Evolutionary conservation across 92 coral and sea anemone species (phyloP), one percentile per base, ranked within the genome.

Genomic region (Zoanthus solanderi): DNA sequence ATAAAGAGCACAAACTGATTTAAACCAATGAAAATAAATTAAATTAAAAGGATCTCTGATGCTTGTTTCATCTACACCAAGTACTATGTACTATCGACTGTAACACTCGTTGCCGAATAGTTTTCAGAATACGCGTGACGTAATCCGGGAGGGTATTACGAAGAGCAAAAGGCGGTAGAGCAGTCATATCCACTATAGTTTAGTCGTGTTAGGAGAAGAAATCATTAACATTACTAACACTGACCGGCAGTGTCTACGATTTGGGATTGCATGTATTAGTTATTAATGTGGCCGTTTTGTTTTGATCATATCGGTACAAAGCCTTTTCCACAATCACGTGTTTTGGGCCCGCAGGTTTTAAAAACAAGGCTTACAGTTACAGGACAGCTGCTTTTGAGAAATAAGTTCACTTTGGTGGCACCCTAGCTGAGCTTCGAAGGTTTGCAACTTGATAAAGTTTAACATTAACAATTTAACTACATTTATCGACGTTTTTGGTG

Each of bases 261-360:
- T 8, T 30, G 53, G 48, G 53, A 10, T 52, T 57, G 47, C 42
- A 29, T 14, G 30, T 3, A 77, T 54, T 30, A 77, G 16, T 30
- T 77, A 77, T 77, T 54, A 77, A 53, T 30, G 42, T 7, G 32
- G 79, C 47, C 31, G 61, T 75, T 75, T 75, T 47, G 45, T 76
- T 76, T 76, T 10, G 61, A 63, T 1, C 11, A n/a, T 77, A 53
- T 1, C 54, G 31, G 10, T 77, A 8, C 82, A 77, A 77, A 54
- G 12, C 46, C 82, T 32, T 7, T 77, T 77, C 45, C 78, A 31
- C 45, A 47, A 75, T 18, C 82, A 53, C 47, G 11, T 77, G 80
- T 54, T 77, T 76, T 77, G 17, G 48, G 14, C 82, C 53, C 30
- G 23, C 42, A 29, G 29, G 82, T 32, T 52, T 77, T 54, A 9